These are phyloP conservation scores for Sebastes baramenuke DNA, from an alignment of 2,797 vertebrate genomes.

Conservation along the genomic window DNA sequence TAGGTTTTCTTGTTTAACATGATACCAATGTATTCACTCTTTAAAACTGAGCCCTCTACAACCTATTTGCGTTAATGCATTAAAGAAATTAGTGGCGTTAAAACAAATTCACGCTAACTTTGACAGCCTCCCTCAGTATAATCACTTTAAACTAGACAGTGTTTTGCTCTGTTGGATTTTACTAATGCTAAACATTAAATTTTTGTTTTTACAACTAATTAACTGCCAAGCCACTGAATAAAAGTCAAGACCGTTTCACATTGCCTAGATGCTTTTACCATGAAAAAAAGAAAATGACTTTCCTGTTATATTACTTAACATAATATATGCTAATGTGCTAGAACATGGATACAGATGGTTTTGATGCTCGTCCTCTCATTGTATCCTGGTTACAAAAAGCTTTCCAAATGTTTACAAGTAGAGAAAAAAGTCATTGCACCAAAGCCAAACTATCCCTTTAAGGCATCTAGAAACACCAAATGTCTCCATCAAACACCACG, in stretches of 20 bases:
- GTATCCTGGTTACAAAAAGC: not conserved
- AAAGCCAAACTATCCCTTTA: constrained; percentile 9
- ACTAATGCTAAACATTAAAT: not conserved
- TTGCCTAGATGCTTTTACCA: not conserved
- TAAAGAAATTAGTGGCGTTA: too few relatives aligned
- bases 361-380: not conserved
- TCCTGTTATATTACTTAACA: not conserved
- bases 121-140: not conserved
- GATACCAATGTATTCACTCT: too few relatives aligned
- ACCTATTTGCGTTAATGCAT: too few relatives aligned
- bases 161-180: not conserved
- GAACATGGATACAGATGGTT: not conserved
- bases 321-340: not conserved
- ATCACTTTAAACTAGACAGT: not conserved
- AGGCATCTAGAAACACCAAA: constrained; percentile 12
- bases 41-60: too few relatives aligned
- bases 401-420: not conserved
- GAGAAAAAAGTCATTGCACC: not conserved
- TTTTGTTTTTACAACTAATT: too few relatives aligned
- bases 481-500: constrained; percentile 38
- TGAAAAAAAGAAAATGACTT: not conserved
- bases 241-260: too few relatives aligned
- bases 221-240: too few relatives aligned
- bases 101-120: too few relatives aligned
- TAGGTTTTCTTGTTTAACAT: too few relatives aligned